Percentiles rank a stretch among this genome's conserved stretches.
phyloP scores from a whole-genome alignment of 2,888 invertebrate species.

The Apodemia mormo region DNA sequence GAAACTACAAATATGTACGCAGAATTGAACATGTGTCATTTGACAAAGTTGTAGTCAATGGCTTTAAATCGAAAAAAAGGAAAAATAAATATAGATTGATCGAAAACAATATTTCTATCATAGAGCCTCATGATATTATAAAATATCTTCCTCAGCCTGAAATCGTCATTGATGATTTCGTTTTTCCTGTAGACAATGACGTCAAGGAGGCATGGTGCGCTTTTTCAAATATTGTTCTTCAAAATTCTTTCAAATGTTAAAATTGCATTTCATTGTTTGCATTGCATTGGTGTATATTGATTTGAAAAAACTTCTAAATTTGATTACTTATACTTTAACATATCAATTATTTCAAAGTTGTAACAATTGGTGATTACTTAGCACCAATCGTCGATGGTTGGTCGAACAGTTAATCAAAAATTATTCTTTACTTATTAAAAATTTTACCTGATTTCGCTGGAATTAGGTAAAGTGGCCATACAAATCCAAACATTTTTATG shows the following conservation, averaged over 20 bases:
- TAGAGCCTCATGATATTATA: slow-evolving; percentile 1
- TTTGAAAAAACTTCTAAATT: neutral
- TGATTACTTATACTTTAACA: neutral
- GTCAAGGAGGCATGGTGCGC: slow-evolving; percentile 2
- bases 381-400: too few species aligned
- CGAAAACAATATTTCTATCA: too few species aligned
- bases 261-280: neutral
- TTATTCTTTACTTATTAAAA: neutral
- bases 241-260: neutral
- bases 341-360: neutral
- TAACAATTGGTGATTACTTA: neutral
- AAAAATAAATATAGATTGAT: too few species aligned
- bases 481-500: neutral
- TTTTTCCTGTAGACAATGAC: slow-evolving; percentile 11
- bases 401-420: neutral
- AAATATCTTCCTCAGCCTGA: slow-evolving; percentile 15
- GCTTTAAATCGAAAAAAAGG: too few species aligned
- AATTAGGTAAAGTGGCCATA: neutral
- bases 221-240: neutral
- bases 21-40: too few species aligned
- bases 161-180: neutral
- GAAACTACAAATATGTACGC: too few species aligned
- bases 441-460: neutral
- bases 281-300: neutral
- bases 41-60: too few species aligned